Base-by-base conservation (phyloP, 2,113 vertebrate species). In the Sterna hirundo region DNA sequence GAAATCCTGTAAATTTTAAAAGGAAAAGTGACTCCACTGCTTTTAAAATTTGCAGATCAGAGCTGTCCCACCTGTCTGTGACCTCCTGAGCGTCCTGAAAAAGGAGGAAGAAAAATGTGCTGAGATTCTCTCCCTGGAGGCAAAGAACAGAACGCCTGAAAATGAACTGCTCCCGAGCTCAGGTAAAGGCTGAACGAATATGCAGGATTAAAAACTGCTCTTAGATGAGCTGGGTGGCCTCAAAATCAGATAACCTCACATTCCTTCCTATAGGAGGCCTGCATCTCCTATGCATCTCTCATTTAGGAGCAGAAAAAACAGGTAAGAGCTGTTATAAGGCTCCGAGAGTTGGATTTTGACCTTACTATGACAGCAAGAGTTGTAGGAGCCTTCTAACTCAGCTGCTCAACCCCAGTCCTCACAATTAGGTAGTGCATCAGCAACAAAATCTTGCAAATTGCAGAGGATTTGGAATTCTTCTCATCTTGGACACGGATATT, bases 81-180 rank as follows among this genome's bases (percentile, higher is more conserved):
- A 98, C 15, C 97, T 99, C 52, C 96, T 98, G 42, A 94, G 58
- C 0, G 93, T 98, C 60, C 95, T 99, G 47, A 82, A 88, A 60
- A 98, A 93, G 79, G 99, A 99, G 34, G 97, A 96, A 82, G 98
- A 99, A 71, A 98, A 96, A 26, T 99, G 99, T 70, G 55, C 93
- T 47, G 90, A 96, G 44, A 92, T 44, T 29, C 96, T 98, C 21
- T 93, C 91, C 29, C 70, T 79, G 79, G 98, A 98, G 26, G 75
- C 30, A 12, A 58, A 47, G 44, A 97, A 96, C 26, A 61, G 47
- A 42, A 96, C 94, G 0, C 38, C 32, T 6, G 77, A 83, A 69
- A 69, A 15, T 0, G 25, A 97, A 86, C 42, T 54, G 7, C 87
- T 96, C 4, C 54, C 34, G 69, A 95, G 49, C 81, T 94, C 97